Evolutionary conservation across 2,888 invertebrate species (phyloP).

Genomic region (Agonopterix arenella): DNA sequence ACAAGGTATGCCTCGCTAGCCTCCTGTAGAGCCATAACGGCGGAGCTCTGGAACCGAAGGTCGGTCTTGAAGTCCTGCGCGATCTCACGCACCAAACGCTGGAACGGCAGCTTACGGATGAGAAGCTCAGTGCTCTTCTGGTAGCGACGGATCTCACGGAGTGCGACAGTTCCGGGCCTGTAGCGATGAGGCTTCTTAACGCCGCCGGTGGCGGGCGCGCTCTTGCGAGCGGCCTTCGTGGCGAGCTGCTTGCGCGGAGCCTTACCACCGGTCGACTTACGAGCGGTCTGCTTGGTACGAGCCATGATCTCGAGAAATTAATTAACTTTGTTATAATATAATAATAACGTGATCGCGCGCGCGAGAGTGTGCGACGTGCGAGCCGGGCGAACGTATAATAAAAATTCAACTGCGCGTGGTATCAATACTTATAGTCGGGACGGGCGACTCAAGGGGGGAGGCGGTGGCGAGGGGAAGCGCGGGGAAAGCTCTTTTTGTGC

Average conservation of each 20-base stretch:
- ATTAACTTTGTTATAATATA: too few species aligned
- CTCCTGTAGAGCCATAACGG: conserved; percentile 94
- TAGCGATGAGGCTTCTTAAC: conserved; percentile 98
- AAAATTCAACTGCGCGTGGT: too few species aligned
- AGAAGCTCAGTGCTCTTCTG: conserved; percentile 97
- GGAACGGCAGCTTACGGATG: conserved; percentile 94
- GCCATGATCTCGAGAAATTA: conserved; percentile 79
- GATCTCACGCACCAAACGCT: conserved; percentile 94
- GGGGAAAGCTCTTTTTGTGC: too few species aligned
- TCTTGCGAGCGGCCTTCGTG: conserved; percentile 96
- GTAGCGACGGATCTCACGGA: conserved; percentile 97
- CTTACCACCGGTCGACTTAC: conserved; percentile 98
- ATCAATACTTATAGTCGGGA: too few species aligned
- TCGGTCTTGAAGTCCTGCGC: conserved; percentile 98
- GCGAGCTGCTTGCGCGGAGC: conserved; percentile 96
- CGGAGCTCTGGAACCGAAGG: conserved; percentile 95
- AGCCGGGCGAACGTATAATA: too few species aligned
- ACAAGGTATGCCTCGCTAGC: conserved; percentile 95
- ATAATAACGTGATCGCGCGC: conserved; percentile 12
- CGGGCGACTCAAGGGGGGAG: too few species aligned
- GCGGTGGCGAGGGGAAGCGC: too few species aligned
- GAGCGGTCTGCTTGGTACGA: conserved; percentile 98
- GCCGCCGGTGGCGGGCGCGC: conserved; percentile 95
- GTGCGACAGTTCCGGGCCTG: conserved; percentile 96
- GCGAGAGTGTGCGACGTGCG: conserved; percentile 16